Evolutionary conservation across 2,113 vertebrate genomes (phyloP), one percentile per base, ranked within the genome.

Genomic region (Equus przewalskii): DNA sequence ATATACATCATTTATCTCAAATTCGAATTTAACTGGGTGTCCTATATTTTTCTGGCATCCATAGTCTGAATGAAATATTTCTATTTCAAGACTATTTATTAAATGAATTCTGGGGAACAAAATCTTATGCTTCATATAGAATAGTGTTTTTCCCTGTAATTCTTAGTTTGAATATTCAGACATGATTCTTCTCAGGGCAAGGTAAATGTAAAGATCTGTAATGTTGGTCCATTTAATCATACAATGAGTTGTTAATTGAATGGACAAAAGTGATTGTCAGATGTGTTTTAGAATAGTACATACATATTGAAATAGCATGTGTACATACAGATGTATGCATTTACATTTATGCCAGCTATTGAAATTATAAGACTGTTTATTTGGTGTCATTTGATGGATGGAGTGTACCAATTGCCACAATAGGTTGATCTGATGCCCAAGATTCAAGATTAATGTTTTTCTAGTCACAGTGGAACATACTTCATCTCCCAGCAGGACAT

Each of bases 361-460:
- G 65, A 67, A 82, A 86, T 89, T 6, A 64, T 75, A 73, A 80
- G 10, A 60, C 24, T 81, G 11, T 72, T 15, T 86, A 69, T 96
- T 95, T 91, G 80, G 24, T 94, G 51, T 72, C 41, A 86, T 79
- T 94, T 96, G 85, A 89, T 83, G 15, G 30, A 82, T 70, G 26
- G 22, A 95, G 2, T 5, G 33, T 22, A 62, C 6, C 14, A 82
- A 41, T 36, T 93, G 10, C 7, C 67, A 14, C 89, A 91, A 78
- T 65, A 93, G 44, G 36, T 70, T 89, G 56, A 78, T 7, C 26
- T 56, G 41, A 54, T 92, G 46, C 7, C 22, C 36, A 92, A 72
- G 9, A 95, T 58, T 76, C 6, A 92, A 78, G 75, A 95, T 89
- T 75, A 94, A 92, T 89, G 19, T n/a, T 97, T 95, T 95, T 36